Conservation (phyloP, 2,888 invertebrate genomes). For the Pandemis heparana region DNA sequence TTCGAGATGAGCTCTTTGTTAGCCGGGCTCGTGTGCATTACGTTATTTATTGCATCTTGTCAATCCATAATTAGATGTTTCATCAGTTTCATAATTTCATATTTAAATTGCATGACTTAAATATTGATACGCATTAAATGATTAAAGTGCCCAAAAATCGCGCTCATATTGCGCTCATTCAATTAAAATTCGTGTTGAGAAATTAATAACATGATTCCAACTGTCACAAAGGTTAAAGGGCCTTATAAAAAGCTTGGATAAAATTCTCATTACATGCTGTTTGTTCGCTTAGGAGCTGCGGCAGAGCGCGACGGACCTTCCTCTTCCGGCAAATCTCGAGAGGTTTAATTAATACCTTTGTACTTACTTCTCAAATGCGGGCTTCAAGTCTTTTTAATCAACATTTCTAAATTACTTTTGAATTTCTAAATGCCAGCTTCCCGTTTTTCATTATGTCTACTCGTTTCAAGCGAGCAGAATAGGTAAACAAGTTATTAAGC, state of each 20-base stretch:
- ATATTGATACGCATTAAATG: background rate
- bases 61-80: conserved; percentile 5
- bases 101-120: background rate
- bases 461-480: background rate
- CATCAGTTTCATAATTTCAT: background rate
- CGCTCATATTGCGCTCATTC: conserved; percentile 37
- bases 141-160: conserved; percentile 29
- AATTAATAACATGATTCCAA: conserved; percentile 49
- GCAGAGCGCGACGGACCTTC: conserved; percentile 69
- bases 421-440: background rate
- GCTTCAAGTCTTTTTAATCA: conserved; percentile 36
- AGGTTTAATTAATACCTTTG: conserved; percentile 56
- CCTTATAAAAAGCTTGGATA: conserved; percentile 68
- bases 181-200: conserved; percentile 45
- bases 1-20: conserved; percentile 28
- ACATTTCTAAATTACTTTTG: conserved; percentile 13
- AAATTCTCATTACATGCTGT: conserved; percentile 72
- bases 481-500: background rate
- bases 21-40: conserved; percentile 17
- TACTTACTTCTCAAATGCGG: conserved; percentile 24
- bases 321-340: conserved; percentile 61
- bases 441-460: conserved; percentile 1
- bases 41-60: conserved; percentile 34
- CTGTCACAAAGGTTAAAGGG: conserved; percentile 68
- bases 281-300: conserved; percentile 64